phyloP scores from a whole-genome alignment of 2,113 vertebrate species.

The Rhombomys opimus region DNA sequence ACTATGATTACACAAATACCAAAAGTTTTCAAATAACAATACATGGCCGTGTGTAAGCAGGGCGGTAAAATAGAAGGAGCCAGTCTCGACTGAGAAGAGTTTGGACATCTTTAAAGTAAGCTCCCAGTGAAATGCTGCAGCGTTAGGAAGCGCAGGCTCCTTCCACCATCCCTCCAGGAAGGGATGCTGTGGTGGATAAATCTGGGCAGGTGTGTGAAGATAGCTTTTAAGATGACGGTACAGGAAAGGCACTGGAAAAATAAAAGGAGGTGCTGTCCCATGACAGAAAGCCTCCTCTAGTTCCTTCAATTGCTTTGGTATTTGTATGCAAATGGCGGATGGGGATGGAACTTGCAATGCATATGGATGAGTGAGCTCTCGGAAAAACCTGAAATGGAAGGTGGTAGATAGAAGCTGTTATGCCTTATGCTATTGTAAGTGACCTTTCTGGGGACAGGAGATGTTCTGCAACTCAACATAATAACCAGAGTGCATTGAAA shows the following conservation, averaged over 20 bases:
- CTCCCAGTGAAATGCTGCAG: background rate
- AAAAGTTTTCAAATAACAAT: background rate
- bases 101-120: background rate
- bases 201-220: background rate
- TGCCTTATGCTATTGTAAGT: slow-evolving; percentile 67
- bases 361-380: slow-evolving; percentile 73
- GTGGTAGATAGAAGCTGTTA: slow-evolving; percentile 55
- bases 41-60: background rate
- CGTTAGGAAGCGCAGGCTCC: background rate
- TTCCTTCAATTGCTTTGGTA: slow-evolving; percentile 80
- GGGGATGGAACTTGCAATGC: slow-evolving; percentile 79
- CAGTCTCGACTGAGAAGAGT: background rate
- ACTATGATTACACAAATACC: background rate
- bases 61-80: background rate
- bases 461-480: slow-evolving; percentile 67
- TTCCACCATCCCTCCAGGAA: background rate
- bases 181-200: background rate
- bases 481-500: slow-evolving; percentile 70
- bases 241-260: slow-evolving; percentile 47
- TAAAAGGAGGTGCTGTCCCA: slow-evolving; percentile 37
- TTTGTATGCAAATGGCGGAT: slow-evolving; percentile 84
- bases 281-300: slow-evolving; percentile 60
- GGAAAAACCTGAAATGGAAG: slow-evolving; percentile 65
- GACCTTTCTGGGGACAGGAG: slow-evolving; percentile 67
- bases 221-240: slow-evolving; percentile 62